phyloP scores from a whole-genome alignment of 2,113 vertebrate species.

The Elgaria multicarinata region DNA sequence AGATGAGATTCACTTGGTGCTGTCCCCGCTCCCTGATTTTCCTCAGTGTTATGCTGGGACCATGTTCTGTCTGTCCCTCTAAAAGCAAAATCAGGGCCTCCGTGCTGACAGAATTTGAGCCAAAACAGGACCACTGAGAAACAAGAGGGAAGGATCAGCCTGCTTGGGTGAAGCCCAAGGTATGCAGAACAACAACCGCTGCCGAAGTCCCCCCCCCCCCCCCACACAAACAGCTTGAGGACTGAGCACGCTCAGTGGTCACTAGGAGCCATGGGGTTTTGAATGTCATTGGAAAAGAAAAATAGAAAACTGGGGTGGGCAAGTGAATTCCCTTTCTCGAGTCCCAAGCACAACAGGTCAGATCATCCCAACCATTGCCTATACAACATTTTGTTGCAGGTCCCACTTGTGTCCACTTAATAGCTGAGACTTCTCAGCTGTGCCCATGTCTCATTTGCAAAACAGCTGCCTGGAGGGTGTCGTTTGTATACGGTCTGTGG shows the following conservation, averaged over 20 bases:
- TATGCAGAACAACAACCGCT: not conserved
- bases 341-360: not conserved
- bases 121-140: not conserved
- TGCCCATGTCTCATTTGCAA: rapidly evolving
- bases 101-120: not conserved
- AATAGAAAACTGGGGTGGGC: not conserved
- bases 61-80: not conserved
- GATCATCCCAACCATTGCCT: too few relatives aligned
- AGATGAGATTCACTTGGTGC: rapidly evolving
- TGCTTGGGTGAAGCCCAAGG: not conserved
- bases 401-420: too few relatives aligned
- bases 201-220: not conserved
- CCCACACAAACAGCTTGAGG: too few relatives aligned
- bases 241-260: not conserved
- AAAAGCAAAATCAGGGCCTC: not conserved
- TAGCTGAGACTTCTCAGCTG: not conserved
- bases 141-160: not conserved
- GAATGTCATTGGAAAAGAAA: not conserved
- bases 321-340: not conserved
- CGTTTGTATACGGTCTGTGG: not conserved
- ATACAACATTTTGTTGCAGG: too few relatives aligned
- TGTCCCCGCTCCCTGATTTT: rapidly evolving
- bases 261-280: not conserved
- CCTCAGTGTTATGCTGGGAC: not conserved
- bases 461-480: not conserved